Evolutionary conservation across 2,113 vertebrate genomes (phyloP).

Genomic region (Chrysemys picta): DNA sequence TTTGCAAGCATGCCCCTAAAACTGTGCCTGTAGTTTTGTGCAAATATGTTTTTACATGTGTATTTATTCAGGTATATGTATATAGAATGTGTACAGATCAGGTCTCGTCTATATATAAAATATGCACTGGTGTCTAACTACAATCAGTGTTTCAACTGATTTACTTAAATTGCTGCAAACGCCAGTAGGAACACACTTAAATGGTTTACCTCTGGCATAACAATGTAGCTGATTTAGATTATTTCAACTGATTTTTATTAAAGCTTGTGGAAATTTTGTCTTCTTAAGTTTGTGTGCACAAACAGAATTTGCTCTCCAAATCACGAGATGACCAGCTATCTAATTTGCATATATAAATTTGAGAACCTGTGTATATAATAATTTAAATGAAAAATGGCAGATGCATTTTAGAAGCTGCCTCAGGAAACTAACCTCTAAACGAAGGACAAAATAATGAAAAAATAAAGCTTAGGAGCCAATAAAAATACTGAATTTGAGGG

Average conservation of each 20-base stretch:
- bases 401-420: neutral
- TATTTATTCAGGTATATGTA: neutral
- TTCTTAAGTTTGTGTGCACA: neutral
- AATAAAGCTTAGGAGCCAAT: neutral
- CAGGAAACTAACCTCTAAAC: neutral
- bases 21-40: neutral
- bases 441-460: neutral
- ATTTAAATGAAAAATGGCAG: neutral
- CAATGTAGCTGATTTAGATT: neutral
- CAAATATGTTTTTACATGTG: neutral
- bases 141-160: neutral
- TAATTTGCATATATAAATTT: neutral
- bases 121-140: rapidly evolving
- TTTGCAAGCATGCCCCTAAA: neutral
- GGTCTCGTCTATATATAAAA: neutral
- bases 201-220: neutral
- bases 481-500: neutral
- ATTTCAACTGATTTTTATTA: neutral
- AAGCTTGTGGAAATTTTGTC: neutral
- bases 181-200: neutral
- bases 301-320: neutral
- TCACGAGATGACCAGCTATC: neutral
- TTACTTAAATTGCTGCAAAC: neutral
- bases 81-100: rapidly evolving
- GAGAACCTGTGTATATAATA: neutral